Conservation (phyloP, 2,888 invertebrate species). For the Leuctra nigra region DNA sequence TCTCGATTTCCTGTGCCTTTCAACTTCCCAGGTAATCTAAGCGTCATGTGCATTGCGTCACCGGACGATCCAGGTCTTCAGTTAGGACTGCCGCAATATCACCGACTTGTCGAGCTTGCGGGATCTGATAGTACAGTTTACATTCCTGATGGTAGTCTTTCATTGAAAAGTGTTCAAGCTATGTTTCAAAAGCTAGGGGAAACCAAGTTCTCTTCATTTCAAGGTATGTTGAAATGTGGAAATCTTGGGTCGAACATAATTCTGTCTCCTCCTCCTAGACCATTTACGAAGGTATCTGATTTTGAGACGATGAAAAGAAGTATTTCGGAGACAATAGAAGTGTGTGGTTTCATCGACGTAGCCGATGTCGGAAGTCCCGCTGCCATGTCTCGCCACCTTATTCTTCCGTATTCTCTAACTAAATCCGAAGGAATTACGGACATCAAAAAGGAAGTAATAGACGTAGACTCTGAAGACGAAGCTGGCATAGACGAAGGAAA, state of each 20-base stretch:
- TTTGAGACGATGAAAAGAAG: conserved; percentile 55
- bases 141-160: conserved; percentile 49
- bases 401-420: conserved; percentile 56
- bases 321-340: conserved; percentile 67
- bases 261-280: conserved; percentile 66
- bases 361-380: conserved; percentile 88
- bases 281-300: conserved; percentile 52
- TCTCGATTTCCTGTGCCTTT: conserved; percentile 66
- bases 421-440: conserved; percentile 42
- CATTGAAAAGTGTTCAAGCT: conserved; percentile 42
- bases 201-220: conserved; percentile 64
- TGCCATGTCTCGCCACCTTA: conserved; percentile 81
- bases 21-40: conserved; percentile 73
- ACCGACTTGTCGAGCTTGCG: conserved; percentile 71
- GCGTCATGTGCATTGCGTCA: conserved; percentile 39
- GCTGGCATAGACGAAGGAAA: conserved; percentile 64
- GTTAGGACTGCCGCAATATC: conserved; percentile 63
- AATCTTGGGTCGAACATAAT: conserved; percentile 63
- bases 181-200: conserved; percentile 64
- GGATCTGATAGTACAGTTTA: conserved; percentile 57
- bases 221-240: conserved; percentile 66
- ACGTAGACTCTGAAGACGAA: conserved; percentile 45
- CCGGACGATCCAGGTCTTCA: conserved; percentile 37
- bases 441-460: conserved; percentile 29
- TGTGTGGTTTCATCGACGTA: conserved; percentile 83